phyloP scores from a whole-genome alignment of 2,888 invertebrate species.

The Pseudoips prasinana region DNA sequence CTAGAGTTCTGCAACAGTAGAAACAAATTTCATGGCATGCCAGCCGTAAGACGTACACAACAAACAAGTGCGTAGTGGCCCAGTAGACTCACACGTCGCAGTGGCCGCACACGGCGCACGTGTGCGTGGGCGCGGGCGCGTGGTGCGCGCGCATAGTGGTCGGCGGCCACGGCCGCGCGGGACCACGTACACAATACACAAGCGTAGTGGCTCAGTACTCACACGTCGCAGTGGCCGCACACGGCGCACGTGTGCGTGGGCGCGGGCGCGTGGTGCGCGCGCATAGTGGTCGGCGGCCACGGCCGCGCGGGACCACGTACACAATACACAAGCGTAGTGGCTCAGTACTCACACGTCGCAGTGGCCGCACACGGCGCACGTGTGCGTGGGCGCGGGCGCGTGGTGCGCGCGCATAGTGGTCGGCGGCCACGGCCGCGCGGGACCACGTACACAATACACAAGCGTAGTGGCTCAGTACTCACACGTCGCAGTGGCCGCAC shows the following conservation, averaged over 20 bases:
- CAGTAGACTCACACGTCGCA: constrained; percentile 29
- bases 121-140: constrained; percentile 47
- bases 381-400: constrained; percentile 47
- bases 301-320: constrained; percentile 60
- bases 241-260: constrained; percentile 52
- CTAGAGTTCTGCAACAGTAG: constrained; percentile 44
- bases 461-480: too few species aligned
- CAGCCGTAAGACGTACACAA: too few species aligned
- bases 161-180: constrained; percentile 62
- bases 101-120: constrained; percentile 47
- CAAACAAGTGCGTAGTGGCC: too few species aligned
- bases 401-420: constrained; percentile 58
- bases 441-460: too few species aligned
- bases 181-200: too few species aligned
- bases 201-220: too few species aligned
- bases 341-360: constrained; percentile 31
- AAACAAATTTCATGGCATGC: too few species aligned
- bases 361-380: constrained; percentile 47
- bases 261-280: constrained; percentile 44
- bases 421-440: constrained; percentile 62
- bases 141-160: constrained; percentile 58
- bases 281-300: constrained; percentile 65
- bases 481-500: constrained; percentile 42
- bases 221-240: constrained; percentile 42
- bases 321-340: too few species aligned